Evolutionary conservation across 2,797 vertebrate species (phyloP).

Genomic region (Falco cherrug): DNA sequence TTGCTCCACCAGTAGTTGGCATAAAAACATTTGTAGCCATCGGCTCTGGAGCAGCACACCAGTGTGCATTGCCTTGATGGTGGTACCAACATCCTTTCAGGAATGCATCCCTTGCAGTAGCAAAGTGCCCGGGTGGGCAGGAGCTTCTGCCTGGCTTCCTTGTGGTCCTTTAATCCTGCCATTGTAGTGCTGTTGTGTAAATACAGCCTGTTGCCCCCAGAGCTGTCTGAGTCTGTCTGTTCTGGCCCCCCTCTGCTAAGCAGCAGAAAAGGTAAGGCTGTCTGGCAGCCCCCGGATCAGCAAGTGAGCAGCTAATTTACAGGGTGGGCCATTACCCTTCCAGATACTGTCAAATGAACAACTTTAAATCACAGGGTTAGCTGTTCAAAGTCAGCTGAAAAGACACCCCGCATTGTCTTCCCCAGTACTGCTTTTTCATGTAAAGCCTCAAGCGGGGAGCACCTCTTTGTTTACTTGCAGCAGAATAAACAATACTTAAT

Average conservation of each 20-base stretch:
- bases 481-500: constrained; percentile 71
- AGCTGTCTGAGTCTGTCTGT: neutral
- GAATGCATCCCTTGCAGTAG: neutral
- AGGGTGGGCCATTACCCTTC: constrained; percentile 21
- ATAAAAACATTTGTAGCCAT: rapidly evolving
- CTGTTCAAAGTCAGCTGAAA: constrained; percentile 44
- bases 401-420: constrained; percentile 1
- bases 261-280: neutral
- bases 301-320: constrained; percentile 22
- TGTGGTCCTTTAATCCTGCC: neutral
- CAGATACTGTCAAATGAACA: constrained; percentile 47
- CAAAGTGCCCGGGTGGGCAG: neutral
- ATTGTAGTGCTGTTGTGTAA: neutral
- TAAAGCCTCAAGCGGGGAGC: neutral
- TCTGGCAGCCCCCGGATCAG: neutral
- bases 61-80: neutral
- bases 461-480: constrained; percentile 56
- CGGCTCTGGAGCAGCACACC: neutral
- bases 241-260: neutral
- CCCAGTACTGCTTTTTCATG: constrained; percentile 30
- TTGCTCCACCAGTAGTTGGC: neutral
- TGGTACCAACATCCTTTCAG: neutral
- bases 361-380: constrained; percentile 20
- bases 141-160: neutral
- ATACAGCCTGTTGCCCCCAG: neutral